These are phyloP conservation scores for Bucorvus abyssinicus DNA, from an alignment of 2,797 vertebrate genomes.

Conservation along the genomic window DNA sequence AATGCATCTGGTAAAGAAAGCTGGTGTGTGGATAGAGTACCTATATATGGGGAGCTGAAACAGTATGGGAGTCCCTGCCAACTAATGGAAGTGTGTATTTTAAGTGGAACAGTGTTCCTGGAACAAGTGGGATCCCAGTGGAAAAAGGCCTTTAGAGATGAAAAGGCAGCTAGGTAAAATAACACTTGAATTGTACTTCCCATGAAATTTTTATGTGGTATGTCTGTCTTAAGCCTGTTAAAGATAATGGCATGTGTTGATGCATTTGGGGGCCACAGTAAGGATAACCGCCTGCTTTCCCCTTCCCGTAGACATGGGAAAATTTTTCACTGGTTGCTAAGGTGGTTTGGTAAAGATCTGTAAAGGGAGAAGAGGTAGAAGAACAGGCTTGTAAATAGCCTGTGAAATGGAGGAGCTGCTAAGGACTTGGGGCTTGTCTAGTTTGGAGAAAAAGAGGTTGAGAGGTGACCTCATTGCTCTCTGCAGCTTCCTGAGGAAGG, in stretches of 20 bases:
- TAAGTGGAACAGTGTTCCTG: conserved; percentile 55
- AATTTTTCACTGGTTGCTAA: not conserved
- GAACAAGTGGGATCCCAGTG: conserved; percentile 59
- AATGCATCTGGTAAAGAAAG: not conserved
- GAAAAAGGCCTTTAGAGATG: conserved; percentile 66
- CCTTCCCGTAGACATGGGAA: not conserved
- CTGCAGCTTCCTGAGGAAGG: not conserved
- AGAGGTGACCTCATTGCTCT: not conserved
- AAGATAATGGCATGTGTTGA: conserved; percentile 36
- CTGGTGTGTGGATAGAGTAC: not conserved
- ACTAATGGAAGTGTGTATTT: conserved; percentile 69
- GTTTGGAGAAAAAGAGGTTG: not conserved
- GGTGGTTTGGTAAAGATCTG: not conserved
- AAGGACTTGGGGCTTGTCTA: not conserved
- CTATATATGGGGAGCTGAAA: not conserved
- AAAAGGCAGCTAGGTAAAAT: conserved; percentile 60
- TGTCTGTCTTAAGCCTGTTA: conserved; percentile 57
- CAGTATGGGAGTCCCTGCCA: not conserved
- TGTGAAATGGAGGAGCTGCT: not conserved
- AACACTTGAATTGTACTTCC: conserved; percentile 62
- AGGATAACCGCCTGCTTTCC: not conserved
- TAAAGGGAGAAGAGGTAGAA: not conserved
- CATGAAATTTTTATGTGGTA: conserved; percentile 72
- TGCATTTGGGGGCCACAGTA: not conserved
- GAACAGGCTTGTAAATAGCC: not conserved